These are phyloP conservation scores for Piaya cayana DNA, from an alignment of 2,113 vertebrate species.

Conservation along the genomic window DNA sequence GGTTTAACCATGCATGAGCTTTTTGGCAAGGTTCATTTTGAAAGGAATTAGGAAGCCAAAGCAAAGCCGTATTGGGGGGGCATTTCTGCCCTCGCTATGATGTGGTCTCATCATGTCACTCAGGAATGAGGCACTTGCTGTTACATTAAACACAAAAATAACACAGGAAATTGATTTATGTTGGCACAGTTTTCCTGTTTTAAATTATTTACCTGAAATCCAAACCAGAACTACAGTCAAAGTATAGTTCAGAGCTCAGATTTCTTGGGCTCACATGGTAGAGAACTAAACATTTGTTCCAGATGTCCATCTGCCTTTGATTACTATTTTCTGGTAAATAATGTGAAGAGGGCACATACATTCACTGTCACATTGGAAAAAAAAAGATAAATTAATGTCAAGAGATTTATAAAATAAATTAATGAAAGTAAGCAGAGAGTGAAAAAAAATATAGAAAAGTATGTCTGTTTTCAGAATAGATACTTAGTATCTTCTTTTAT, in stretches of 20 bases:
- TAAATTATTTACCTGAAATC: constrained; percentile 73
- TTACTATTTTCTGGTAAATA: constrained; percentile 53
- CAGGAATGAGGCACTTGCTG: constrained; percentile 62
- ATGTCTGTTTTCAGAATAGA: background rate
- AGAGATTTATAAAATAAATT: constrained; percentile 5
- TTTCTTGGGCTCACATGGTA: constrained; percentile 27
- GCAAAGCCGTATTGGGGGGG: constrained; percentile 30
- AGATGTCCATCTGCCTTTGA: constrained; percentile 55
- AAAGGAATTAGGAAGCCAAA: constrained; percentile 55
- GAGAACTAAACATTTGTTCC: constrained; percentile 20
- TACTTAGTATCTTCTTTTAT: background rate
- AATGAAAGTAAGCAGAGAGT: background rate
- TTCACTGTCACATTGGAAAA: background rate
- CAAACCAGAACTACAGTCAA: constrained; percentile 58
- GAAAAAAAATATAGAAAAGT: constrained; percentile 15
- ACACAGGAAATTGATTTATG: constrained; percentile 71
- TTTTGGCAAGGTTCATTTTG: constrained; percentile 41
- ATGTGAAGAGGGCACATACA: background rate
- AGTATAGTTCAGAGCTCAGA: constrained; percentile 49
- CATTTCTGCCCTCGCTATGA: constrained; percentile 47
- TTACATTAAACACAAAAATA: constrained; percentile 67
- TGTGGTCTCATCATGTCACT: constrained; percentile 67
- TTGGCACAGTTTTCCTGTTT: constrained; percentile 66
- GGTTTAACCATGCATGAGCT: constrained; percentile 38
- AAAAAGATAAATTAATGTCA: background rate